Conservation (phyloP, 2,888 invertebrate genomes). For the Eledona agricola region DNA sequence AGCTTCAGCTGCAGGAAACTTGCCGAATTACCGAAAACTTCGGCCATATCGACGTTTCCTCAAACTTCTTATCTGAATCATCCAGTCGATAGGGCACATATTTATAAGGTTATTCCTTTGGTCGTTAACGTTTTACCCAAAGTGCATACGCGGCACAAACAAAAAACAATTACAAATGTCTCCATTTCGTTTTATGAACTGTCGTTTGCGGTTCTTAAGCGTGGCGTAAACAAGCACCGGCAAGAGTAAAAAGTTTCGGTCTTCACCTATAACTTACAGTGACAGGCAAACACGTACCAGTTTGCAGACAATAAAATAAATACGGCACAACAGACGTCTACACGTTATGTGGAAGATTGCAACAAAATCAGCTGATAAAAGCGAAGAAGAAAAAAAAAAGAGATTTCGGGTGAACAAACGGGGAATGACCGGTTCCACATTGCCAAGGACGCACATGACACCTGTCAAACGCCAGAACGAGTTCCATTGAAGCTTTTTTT, state of each 20-base stretch:
- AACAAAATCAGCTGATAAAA: too few species aligned
- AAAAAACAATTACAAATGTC: conserved; percentile 18
- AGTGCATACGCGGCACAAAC: conserved; percentile 23
- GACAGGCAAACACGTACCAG: conserved; percentile 6
- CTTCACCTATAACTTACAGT: conserved; percentile 1
- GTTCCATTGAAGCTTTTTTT: too few species aligned
- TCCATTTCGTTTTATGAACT: conserved; percentile 14
- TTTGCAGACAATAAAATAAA: conserved; percentile 12
- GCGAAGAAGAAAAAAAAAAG: too few species aligned
- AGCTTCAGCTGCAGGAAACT: conserved; percentile 31
- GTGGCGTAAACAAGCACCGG: conserved; percentile 9
- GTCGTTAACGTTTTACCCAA: conserved; percentile 8
- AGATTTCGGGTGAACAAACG: too few species aligned
- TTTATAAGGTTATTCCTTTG: conserved; percentile 22
- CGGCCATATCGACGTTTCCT: conserved; percentile 25
- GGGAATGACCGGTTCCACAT: too few species aligned
- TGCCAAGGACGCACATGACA: too few species aligned
- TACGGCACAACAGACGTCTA: conserved; percentile 3
- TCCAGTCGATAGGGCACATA: conserved; percentile 19
- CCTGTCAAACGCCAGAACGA: too few species aligned
- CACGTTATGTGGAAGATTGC: neutral
- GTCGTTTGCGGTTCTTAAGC: neutral
- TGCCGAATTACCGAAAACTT: conserved; percentile 33
- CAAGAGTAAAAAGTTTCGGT: conserved; percentile 1
- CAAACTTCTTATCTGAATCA: conserved; percentile 26